Conservation (phyloP, 1,140 invertebrate genomes). For the Pentalonia nigronervosa region DNA sequence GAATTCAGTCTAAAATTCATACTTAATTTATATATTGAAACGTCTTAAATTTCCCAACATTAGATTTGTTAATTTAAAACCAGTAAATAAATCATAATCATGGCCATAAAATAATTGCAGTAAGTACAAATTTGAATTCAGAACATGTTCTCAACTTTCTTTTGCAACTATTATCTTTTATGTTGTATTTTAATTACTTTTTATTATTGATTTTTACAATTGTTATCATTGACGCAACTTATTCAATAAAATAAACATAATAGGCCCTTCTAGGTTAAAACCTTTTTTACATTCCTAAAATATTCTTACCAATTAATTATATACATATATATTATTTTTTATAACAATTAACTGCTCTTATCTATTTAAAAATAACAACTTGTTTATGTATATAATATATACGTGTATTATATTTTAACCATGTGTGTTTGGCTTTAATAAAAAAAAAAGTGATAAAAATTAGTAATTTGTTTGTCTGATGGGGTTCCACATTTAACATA, state of each 20-base stretch:
- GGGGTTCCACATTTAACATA: neutral
- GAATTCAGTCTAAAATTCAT: neutral
- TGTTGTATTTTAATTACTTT: neutral
- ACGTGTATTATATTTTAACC: neutral
- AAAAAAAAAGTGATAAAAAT: neutral
- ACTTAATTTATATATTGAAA: neutral
- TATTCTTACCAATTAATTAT: neutral
- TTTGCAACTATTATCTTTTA: neutral
- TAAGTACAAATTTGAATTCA: neutral
- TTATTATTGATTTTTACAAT: neutral
- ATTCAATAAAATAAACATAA: neutral
- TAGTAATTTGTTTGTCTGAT: neutral
- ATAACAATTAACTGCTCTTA: neutral
- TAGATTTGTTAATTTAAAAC: neutral
- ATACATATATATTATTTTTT: neutral
- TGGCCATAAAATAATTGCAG: neutral
- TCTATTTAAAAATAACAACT: neutral
- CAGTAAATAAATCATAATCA: constrained; percentile 36
- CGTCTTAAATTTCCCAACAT: neutral
- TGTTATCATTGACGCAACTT: constrained; percentile 12
- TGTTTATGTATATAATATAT: neutral
- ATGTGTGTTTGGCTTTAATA: neutral
- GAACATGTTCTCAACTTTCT: neutral
- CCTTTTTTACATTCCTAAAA: neutral
- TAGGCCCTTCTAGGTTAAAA: neutral